Evolutionary conservation across 2,113 vertebrate species (phyloP), one percentile per base, ranked within the genome.

Genomic region (Guaruba guarouba): DNA sequence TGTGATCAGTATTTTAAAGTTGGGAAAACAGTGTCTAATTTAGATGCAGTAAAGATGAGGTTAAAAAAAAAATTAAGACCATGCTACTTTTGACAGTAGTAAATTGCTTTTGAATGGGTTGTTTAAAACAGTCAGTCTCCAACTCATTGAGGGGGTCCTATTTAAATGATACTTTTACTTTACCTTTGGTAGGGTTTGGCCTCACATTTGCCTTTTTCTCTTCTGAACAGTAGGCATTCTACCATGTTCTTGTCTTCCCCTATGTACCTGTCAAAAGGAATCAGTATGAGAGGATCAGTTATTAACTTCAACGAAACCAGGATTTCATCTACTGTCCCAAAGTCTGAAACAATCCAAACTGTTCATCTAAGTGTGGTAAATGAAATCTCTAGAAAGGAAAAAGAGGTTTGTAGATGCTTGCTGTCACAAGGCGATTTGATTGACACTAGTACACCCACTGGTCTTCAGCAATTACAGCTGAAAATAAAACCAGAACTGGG

Each of bases 361-460:
- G 5, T 44, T 39, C 57, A 66, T 31, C 54, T 52, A 2, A 69
- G 55, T 27, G 78, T 18, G 43, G 44, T 2, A 62, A 87, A 90
- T 59, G 63, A 52, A 88, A 71, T 11, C 29, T 37, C 43, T 35
- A 10, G 69, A 15, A 70, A 70, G 62, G 44, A 43, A 82, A 70
- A 63, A 79, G 59, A 63, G 31, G 11, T 78, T 49, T 88, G 41
- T 19, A 11, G 10, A 5, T 49, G 24, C 54, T 68, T 24, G 22
- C 63, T 59, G 77, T 75, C 88, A 71, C 37, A 27, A 48, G 57
- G 62, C 2, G 0, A 2, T n/a, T 12, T 92, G 88, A 90, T 18
- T 93, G 82, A 80, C 85, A 87, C 20, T 35, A 82, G 31, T 79
- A 52, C 82, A 88, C 86, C 92, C 95, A 91, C 66, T n/a, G 62